Base-by-base conservation (phyloP, 1,140 invertebrate species). In the Zophobas morio region DNA sequence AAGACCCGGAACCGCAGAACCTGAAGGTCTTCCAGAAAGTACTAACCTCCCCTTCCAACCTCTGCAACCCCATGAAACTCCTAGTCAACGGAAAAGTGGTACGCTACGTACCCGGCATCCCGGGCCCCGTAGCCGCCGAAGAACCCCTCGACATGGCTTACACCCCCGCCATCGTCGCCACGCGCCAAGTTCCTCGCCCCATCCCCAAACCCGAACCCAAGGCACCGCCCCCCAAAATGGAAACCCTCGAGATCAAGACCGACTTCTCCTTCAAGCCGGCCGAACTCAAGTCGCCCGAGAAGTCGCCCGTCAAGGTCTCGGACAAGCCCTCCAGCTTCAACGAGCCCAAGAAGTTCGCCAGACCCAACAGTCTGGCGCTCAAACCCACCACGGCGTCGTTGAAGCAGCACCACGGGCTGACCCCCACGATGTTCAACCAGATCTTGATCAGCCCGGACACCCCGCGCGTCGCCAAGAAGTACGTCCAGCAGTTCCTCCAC, bases 391-490 rank as follows among this genome's bases (percentile, higher is more conserved):
- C 93, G 1, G 95, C 94, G 82, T 92, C 91, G 0, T 91, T 93
- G 0, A 95, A 95, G 83, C 90, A 90, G 63, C 92, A 94, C 84
- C 93, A 94, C 79, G 94, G 94, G 0, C 91, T 93, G 42, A 94
- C 92, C 1, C 93, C 93, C 0, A 94, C 91, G 51, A 91, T 92
- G 4, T 93, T 94, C 77, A 94, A 93, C 32, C 88, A 94, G 83
- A 91, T 93, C 1, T 86, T 95, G 42, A 93, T 95, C 37, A 97
- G 95, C 80, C 96, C 96, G 0, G 96, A 98, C 85, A 98, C 96
- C 0, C 96, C 96, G 5, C 87, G 95, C 4, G 94, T 94, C 0
- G 93, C 93, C 46, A 96, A 96, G 84, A 93, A 93, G n/a, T 96
- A 95, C 80, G 93, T 93, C 5, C 95, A 97, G 84, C 88, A 96